Conservation (phyloP, 2,113 vertebrate species). For the Dasyurus viverrinus region DNA sequence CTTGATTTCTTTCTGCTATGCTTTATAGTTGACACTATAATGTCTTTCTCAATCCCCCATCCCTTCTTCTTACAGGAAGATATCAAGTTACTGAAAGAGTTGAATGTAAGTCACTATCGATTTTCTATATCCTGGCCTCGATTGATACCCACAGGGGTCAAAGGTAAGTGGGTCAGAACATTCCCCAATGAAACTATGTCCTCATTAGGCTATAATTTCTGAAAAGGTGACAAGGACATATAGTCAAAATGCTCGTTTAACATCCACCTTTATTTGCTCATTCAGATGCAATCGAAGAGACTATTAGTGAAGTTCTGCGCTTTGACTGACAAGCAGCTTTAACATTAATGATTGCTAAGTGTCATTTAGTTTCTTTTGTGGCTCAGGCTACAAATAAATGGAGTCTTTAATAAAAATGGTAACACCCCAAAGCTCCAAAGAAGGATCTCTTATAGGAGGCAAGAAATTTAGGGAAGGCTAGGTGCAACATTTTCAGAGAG, state of each 20-base stretch:
- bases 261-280: not conserved
- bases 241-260: not conserved
- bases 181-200: rapidly evolving
- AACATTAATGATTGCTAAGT: not conserved
- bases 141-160: slow-evolving; percentile 92
- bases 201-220: not conserved
- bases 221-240: not conserved
- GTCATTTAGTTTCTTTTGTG: not conserved
- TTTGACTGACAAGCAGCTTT: not conserved
- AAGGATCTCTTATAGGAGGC: not conserved
- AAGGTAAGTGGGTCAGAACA: slow-evolving; percentile 82
- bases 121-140: slow-evolving; percentile 96
- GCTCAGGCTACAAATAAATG: not conserved
- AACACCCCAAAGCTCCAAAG: not conserved
- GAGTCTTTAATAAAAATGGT: not conserved
- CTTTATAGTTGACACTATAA: not conserved
- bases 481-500: not conserved
- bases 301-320: not conserved
- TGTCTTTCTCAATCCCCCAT: not conserved
- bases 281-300: not conserved
- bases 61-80: slow-evolving; percentile 87
- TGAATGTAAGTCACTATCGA: slow-evolving; percentile 92
- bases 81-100: slow-evolving; percentile 89
- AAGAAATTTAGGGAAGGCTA: not conserved
- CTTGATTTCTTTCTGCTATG: not conserved